Conservation (phyloP, 2,797 vertebrate genomes). For the Lepus townsendii region DNA sequence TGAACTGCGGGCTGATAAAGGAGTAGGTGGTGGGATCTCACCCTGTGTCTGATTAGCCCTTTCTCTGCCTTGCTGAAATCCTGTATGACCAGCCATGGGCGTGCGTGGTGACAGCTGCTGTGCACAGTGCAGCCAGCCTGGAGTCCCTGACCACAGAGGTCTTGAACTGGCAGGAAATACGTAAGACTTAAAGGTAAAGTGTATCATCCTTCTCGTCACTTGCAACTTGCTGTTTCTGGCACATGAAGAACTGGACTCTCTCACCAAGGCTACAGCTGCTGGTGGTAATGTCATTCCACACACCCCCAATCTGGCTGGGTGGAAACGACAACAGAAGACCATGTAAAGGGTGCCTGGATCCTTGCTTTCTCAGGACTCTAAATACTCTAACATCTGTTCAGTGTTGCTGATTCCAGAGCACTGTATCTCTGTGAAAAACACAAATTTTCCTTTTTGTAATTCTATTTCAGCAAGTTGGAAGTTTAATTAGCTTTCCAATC, state of each 20-base stretch:
- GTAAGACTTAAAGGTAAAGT: conserved; percentile 99
- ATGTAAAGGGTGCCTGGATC: conserved; percentile 91
- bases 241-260: conserved; percentile 98
- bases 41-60: no score
- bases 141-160: conserved; percentile 99
- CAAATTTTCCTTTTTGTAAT: conserved; percentile 91
- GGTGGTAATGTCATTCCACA: conserved; percentile 99
- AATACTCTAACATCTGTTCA: conserved; percentile 88
- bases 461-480: conserved; percentile 87
- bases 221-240: conserved; percentile 98
- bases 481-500: conserved; percentile 88
- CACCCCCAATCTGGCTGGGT: conserved; percentile 99
- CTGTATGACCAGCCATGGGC: conserved; percentile 97
- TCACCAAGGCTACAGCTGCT: conserved; percentile 99
- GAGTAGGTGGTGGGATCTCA: no score
- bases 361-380: conserved; percentile 89
- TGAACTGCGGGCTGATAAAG: no score
- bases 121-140: conserved; percentile 98
- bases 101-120: conserved; percentile 98
- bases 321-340: conserved; percentile 99
- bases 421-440: conserved; percentile 90
- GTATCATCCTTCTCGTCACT: conserved; percentile 96
- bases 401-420: conserved; percentile 90
- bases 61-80: conserved; percentile 91
- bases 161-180: conserved; percentile 98